Evolutionary conservation across 2,888 invertebrate genomes (phyloP).

Genomic region (Julus scandinavius): DNA sequence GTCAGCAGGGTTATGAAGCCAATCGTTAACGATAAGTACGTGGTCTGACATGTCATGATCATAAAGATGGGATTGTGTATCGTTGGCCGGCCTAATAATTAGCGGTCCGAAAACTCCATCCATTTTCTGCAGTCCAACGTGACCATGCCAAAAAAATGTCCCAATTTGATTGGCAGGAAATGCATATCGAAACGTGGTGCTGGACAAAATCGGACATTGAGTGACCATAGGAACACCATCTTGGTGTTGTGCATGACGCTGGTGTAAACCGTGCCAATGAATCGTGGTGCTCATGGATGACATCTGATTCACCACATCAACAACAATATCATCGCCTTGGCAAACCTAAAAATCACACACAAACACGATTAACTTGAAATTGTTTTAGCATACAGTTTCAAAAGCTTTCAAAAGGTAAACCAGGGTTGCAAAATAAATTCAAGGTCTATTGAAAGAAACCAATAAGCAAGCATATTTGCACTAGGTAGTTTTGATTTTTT

Average conservation of each 20-base stretch:
- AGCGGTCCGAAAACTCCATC: constrained; percentile 88
- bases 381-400: neutral
- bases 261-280: constrained; percentile 93
- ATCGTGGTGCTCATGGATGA: constrained; percentile 84
- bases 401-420: neutral
- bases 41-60: constrained; percentile 91
- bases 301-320: constrained; percentile 83
- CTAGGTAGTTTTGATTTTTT: no score
- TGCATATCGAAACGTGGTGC: constrained; percentile 83
- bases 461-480: neutral
- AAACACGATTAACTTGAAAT: neutral
- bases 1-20: constrained; percentile 74
- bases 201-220: constrained; percentile 84
- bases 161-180: constrained; percentile 81
- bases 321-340: constrained; percentile 81
- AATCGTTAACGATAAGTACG: constrained; percentile 85
- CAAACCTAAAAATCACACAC: constrained; percentile 76
- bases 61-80: constrained; percentile 86
- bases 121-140: constrained; percentile 82
- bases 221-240: constrained; percentile 88
- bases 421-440: neutral
- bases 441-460: neutral
- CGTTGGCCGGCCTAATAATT: constrained; percentile 84
- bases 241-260: constrained; percentile 82
- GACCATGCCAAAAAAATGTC: constrained; percentile 93